Conservation (phyloP, 2,797 vertebrate species). For the Pitangus sulphuratus region DNA sequence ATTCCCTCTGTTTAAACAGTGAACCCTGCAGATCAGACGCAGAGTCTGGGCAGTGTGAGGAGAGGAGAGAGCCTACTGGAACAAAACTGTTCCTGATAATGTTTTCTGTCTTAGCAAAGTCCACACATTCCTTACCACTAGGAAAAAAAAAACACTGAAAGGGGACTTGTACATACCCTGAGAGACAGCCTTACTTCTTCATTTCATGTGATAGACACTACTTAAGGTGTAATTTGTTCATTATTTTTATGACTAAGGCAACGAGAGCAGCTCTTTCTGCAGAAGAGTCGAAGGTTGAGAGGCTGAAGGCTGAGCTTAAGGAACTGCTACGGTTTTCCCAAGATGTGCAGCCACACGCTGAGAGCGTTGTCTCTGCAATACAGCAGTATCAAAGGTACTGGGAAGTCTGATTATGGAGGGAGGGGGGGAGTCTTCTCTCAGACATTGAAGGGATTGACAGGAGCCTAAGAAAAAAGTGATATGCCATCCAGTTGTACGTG, state of each 20-base stretch:
- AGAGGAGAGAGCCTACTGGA: neutral
- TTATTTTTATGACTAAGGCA: slow-evolving; percentile 74
- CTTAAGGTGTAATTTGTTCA: neutral
- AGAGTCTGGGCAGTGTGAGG: neutral
- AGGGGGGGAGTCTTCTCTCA: neutral
- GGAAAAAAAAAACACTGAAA: neutral
- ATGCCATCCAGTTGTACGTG: neutral
- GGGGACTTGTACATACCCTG: neutral
- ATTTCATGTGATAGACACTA: neutral
- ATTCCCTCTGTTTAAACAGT: neutral
- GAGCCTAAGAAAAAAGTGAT: neutral
- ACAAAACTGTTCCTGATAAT: neutral
- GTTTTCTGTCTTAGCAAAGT: neutral
- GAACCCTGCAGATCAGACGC: neutral
- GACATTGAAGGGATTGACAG: neutral
- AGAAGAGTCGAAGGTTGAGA: slow-evolving; percentile 83
- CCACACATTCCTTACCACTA: neutral
- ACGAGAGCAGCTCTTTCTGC: slow-evolving; percentile 77
- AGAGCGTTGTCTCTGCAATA: slow-evolving; percentile 83
- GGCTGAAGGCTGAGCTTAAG: slow-evolving; percentile 87
- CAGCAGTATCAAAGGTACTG: slow-evolving; percentile 90
- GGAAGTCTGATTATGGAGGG: neutral
- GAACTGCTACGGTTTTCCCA: slow-evolving; percentile 85
- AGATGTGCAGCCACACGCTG: slow-evolving; percentile 80
- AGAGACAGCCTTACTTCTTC: neutral